Evolutionary conservation across 2,113 vertebrate species (phyloP), one percentile per base, ranked within the genome.

Genomic region (Barnardius zonarius): DNA sequence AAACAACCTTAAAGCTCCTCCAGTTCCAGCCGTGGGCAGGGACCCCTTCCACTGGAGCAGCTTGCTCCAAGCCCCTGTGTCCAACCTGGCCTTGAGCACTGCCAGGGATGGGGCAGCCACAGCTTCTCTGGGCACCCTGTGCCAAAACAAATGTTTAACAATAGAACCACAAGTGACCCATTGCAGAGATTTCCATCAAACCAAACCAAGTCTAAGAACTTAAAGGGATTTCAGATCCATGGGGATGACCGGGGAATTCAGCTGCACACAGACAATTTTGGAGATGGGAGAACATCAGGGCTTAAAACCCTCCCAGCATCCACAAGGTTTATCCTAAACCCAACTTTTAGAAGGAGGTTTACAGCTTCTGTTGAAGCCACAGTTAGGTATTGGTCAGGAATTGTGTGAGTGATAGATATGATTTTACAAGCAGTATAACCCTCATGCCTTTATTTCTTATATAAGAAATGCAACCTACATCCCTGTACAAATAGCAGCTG

Each of bases 311-410:
- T 12, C 6, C 39, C 43, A 23, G 33, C 1, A 15, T 13, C 8
- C 41, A 5, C 44, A 20, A 33, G 75, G 28, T n/a, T 6, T 6
- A n/a, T 7, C 61, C 68, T 46, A 39, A 4, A 14, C 16, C 22
- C 1, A 1, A 23, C 1, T 39, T 61, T 7, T 1, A 3, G 0
- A 4, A 1, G 30, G 70, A 33, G 39, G 76, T 64, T 33, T 33
- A 25, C 72, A 81, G 44, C 20, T 86, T 13, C 46, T 30, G 25
- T 5, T 15, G 63, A 7, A 83, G 59, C 13, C 83, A 22, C 20
- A 7, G 62, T 8, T 55, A 30, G 41, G 37, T 1, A 67, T 10
- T 0, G 4, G 27, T 10, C 5, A 39, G 48, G 43, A 73, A 31
- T 1, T 24, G 39, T 4, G 8, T 12, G 66, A 91, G 48, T 22